phyloP scores from a whole-genome alignment of 2,113 vertebrate species.

The Forbesichthys papilliferus region DNA sequence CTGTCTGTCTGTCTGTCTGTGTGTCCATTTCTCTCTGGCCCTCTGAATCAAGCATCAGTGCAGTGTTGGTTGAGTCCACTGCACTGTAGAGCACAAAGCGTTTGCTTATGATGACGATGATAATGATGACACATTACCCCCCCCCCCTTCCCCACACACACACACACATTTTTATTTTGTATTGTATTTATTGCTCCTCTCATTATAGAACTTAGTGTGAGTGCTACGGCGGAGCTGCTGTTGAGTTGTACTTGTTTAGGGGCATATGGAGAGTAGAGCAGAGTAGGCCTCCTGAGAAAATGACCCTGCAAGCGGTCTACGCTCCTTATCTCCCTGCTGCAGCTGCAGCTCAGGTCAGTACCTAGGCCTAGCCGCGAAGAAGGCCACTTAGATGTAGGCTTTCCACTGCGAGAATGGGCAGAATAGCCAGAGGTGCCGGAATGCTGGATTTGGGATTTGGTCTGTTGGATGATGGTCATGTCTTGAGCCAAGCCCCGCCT shows the following conservation, averaged over 20 bases:
- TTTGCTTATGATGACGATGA: conserved; percentile 13
- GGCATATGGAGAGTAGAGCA: too few relatives aligned
- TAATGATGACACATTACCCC: conserved; percentile 33
- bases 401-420: conserved; percentile 69
- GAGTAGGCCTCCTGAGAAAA: not conserved
- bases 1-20: conserved; percentile 7
- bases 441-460: conserved; percentile 39
- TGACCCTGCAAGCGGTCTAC: not conserved
- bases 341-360: conserved; percentile 9
- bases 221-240: conserved; percentile 11
- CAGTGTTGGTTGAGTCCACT: conserved; percentile 4
- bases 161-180: conserved; percentile 8
- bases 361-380: not conserved
- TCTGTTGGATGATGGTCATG: conserved; percentile 13
- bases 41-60: conserved; percentile 13
- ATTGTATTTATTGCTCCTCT: conserved; percentile 31
- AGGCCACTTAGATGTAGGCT: not conserved
- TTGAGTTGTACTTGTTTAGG: too few relatives aligned
- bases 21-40: not conserved
- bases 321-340: conserved; percentile 6
- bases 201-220: conserved; percentile 45
- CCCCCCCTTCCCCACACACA: conserved; percentile 11
- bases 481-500: conserved; percentile 30
- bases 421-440: conserved; percentile 47
- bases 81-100: conserved; percentile 14